Evolutionary conservation across 2,888 invertebrate genomes (phyloP).

Genomic region (Callinectes sapidus): DNA sequence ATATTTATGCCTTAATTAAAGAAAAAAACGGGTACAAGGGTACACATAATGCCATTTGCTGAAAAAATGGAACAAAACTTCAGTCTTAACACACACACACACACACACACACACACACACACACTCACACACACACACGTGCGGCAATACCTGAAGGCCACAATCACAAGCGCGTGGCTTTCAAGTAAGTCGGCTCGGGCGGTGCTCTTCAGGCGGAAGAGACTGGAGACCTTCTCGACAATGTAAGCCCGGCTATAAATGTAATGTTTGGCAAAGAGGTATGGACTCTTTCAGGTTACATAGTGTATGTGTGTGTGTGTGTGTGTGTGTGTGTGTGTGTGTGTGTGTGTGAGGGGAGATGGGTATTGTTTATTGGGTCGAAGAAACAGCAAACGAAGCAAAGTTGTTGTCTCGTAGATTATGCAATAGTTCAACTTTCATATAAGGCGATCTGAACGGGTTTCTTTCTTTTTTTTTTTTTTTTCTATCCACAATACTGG

Average conservation of each 20-base stretch:
- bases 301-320: background rate
- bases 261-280: background rate
- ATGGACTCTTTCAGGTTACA: background rate
- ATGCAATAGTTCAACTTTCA: background rate
- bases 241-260: background rate
- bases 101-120: background rate
- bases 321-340: slow-evolving; percentile 1
- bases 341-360: background rate
- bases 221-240: background rate
- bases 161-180: background rate
- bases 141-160: too few relatives aligned
- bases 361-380: background rate
- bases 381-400: background rate
- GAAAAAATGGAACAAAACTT: background rate
- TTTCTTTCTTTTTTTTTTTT: too few relatives aligned
- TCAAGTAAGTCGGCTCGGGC: background rate
- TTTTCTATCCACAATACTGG: background rate
- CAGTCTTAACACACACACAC: background rate
- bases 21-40: too few relatives aligned
- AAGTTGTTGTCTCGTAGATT: background rate
- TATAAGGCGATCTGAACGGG: background rate
- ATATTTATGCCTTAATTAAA: too few relatives aligned
- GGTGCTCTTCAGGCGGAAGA: background rate
- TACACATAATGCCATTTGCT: background rate
- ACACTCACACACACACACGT: too few relatives aligned